Evolutionary conservation across 2,113 vertebrate species (phyloP).

Genomic region (Notarius quadriscutis): DNA sequence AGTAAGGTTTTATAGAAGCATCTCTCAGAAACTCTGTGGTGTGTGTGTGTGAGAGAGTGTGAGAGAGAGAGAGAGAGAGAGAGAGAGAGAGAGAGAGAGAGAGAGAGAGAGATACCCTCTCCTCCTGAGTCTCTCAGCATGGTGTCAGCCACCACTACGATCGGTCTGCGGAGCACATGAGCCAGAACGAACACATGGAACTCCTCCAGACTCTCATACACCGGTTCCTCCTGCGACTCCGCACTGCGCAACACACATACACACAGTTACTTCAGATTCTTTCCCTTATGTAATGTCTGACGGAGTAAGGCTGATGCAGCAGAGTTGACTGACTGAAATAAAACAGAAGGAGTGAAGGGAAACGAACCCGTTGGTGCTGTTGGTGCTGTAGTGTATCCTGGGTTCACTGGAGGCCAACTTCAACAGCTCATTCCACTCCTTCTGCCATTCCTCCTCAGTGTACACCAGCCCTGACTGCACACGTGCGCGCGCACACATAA

Average conservation of each 20-base stretch:
- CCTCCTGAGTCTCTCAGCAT: conserved; percentile 96
- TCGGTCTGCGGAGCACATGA: conserved; percentile 88
- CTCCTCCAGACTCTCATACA: conserved; percentile 96
- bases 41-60: neutral
- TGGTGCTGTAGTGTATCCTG: conserved; percentile 86
- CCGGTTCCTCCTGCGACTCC: conserved; percentile 89
- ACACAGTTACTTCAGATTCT: neutral
- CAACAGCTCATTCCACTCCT: conserved; percentile 94
- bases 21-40: neutral
- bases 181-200: conserved; percentile 95
- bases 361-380: conserved; percentile 79
- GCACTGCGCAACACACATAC: conserved; percentile 64
- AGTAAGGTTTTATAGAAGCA: neutral
- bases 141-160: conserved; percentile 96
- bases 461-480: conserved; percentile 92
- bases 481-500: conserved; percentile 8
- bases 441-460: conserved; percentile 98
- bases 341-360: neutral
- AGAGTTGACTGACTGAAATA: neutral
- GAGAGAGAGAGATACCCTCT: conserved; percentile 76
- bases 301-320: too few relatives aligned
- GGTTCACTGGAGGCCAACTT: conserved; percentile 89
- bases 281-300: neutral
- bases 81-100: too few relatives aligned
- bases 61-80: conserved; percentile 18